Base-by-base conservation (phyloP, 2,888 invertebrate species). In the Fragum fragum region DNA sequence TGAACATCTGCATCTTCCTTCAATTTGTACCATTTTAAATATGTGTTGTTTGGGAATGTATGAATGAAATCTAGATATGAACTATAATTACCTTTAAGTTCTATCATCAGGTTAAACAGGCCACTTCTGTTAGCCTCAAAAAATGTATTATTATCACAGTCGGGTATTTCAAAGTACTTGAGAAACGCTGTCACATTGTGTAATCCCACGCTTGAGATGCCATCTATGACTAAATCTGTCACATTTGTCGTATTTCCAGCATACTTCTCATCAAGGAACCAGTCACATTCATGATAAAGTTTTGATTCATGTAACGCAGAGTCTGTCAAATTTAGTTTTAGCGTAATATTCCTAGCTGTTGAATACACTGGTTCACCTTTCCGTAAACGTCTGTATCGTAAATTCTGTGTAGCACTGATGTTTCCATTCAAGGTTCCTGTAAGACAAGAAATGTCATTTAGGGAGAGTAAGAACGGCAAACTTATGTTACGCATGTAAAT, bases 351-450 rank as follows among this genome's bases (percentile, higher is more conserved):
- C 28, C 32, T 53, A 0, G 32, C 36, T 36, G 71, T 71, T n/a
- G 71, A 73, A 39, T 26, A 73, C 9, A 59, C 26, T 9, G 66
- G 73, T 42, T 26, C 18, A 16, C 21, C 28, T 36, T 59, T 39
- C 28, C 59, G 59, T 29, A 29, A 42, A 26, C 16, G 36, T n/a
- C 29, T 59, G 39, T 73, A 61, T 39, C 18, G 39, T 59, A 80
- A 47, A 11, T 36, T 57, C 68, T 80, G 80, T 26, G 63, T 68
- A 21, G 71, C 47, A 11, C 59, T 57, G 18, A 80, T 36, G 28
- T 80, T 76, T 32, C 80, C 80, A 69, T 80, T 80, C n/a, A 80
- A 47, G 18, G 59, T 68, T 11, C 63, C 80, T 80, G 80, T 66
- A 74, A 66, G 39, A 61, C 18, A 39, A 76, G 69, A 23, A 18